Percentiles rank a stretch among this genome's conserved stretches.
Evolutionary conservation across 2,113 vertebrate species (phyloP).

Genomic region (Microcebus murinus): DNA sequence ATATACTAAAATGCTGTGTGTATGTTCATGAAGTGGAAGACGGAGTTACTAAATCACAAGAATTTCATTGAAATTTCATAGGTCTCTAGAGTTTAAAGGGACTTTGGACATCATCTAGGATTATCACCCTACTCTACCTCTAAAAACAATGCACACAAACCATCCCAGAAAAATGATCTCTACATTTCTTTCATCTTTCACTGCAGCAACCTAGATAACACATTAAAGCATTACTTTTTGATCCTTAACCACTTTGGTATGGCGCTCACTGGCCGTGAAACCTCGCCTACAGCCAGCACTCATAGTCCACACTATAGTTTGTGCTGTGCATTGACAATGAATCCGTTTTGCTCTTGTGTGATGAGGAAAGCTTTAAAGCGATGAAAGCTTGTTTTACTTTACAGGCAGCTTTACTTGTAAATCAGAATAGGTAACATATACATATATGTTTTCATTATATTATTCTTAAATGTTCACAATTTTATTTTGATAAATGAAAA

Average conservation of each 20-base stretch:
- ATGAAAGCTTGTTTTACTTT: no score
- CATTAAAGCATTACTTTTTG: background rate
- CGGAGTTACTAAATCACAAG: background rate
- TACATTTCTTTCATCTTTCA: background rate
- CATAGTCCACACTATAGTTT: no score
- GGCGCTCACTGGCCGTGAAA: no score
- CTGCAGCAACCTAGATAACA: background rate
- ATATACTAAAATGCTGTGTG: background rate
- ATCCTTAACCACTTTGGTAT: background rate
- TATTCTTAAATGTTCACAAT: no score
- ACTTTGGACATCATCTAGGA: background rate
- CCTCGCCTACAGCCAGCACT: no score
- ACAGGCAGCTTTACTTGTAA: no score
- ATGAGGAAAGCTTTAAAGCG: no score
- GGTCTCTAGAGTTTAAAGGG: background rate
- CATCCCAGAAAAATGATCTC: background rate
- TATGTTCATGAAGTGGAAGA: background rate
- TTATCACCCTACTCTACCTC: background rate
- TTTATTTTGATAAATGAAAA: no score
- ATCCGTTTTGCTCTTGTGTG: no score
- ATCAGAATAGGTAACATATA: no score
- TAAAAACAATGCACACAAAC: background rate
- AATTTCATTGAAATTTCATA: conserved; percentile 29
- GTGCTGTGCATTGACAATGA: no score
- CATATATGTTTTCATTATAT: no score